phyloP scores from a whole-genome alignment of 2,113 vertebrate genomes.

The Callaeas wilsoni region DNA sequence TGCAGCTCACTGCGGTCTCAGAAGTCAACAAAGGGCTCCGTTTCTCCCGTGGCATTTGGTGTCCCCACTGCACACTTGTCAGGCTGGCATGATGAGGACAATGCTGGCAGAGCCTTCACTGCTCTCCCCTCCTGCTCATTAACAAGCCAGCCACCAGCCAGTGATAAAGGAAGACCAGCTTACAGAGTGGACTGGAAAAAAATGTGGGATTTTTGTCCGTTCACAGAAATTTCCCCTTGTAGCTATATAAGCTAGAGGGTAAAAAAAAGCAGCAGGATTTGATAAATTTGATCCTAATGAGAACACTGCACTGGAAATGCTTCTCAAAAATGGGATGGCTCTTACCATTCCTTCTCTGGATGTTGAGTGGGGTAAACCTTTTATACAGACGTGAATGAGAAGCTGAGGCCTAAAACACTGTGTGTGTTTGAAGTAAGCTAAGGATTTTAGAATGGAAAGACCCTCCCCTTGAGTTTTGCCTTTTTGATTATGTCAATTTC shows the following conservation, averaged over 20 bases:
- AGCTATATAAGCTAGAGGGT: neutral
- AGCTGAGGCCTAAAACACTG: neutral
- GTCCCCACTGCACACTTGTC: rapidly evolving
- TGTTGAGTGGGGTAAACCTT: neutral
- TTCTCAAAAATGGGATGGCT: neutral
- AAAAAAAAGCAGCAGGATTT: neutral
- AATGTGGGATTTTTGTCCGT: neutral
- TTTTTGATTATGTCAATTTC: neutral
- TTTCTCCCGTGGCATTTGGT: neutral
- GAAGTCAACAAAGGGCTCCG: neutral
- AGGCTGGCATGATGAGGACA: neutral
- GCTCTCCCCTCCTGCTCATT: rapidly evolving
- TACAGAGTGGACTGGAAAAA: neutral
- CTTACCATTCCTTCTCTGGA: neutral
- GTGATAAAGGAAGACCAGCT: neutral
- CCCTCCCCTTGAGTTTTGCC: neutral
- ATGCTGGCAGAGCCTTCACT: neutral
- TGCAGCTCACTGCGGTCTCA: neutral
- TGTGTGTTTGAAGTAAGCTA: neutral
- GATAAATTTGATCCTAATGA: neutral
- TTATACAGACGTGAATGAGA: neutral
- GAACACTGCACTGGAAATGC: neutral
- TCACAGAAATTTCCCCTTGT: neutral
- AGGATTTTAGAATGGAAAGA: neutral
- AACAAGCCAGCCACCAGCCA: neutral